These are phyloP conservation scores for Eonycteris spelaea DNA, from an alignment of 2,113 vertebrate genomes.

Conservation along the genomic window DNA sequence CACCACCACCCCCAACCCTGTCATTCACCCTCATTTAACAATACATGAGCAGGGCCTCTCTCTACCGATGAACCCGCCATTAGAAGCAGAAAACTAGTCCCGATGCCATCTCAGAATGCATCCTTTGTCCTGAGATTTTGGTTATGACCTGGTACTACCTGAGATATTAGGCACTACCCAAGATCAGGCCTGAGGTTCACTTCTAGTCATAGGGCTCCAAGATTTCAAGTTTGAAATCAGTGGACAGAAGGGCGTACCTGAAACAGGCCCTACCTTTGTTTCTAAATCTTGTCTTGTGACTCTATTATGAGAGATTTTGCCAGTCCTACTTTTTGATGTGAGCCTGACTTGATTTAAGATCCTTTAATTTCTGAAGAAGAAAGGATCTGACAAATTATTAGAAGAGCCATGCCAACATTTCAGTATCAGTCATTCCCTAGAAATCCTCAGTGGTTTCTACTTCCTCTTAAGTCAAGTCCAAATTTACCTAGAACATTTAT, in stretches of 20 bases:
- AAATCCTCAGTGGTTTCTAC: not conserved
- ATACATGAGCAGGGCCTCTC: not conserved
- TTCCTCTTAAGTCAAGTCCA: not conserved
- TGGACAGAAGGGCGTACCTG: not conserved
- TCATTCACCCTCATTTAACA: not conserved
- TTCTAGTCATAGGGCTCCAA: not conserved
- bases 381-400: not conserved
- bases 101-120: not conserved
- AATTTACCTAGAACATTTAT: not conserved
- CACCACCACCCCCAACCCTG: fast-evolving
- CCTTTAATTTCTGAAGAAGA: not conserved
- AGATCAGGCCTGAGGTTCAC: not conserved
- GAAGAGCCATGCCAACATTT: not conserved
- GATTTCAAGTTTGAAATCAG: not conserved
- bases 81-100: not conserved
- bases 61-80: not conserved
- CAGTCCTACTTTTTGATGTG: not conserved
- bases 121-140: not conserved
- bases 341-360: too few relatives aligned
- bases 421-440: not conserved
- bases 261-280: not conserved
- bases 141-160: not conserved
- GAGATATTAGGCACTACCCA: not conserved
- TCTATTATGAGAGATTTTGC: not conserved
- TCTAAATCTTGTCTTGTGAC: not conserved